phyloP scores from a whole-genome alignment of 2,797 vertebrate genomes.

The Tapera naevia region DNA sequence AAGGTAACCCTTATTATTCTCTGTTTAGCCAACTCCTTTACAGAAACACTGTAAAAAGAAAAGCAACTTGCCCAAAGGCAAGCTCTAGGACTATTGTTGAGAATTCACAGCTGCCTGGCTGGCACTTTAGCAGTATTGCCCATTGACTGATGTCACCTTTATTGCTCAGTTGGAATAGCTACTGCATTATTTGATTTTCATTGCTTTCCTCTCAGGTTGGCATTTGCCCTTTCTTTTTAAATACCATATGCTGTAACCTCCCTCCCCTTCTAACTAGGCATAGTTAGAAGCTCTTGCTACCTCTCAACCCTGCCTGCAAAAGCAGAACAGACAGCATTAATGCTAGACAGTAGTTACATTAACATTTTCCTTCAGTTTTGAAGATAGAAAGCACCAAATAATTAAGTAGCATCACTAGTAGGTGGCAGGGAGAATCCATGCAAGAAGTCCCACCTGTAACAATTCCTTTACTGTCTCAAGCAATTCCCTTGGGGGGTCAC shows the following conservation, averaged over 20 bases:
- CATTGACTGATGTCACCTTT: not conserved
- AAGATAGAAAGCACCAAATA: not conserved
- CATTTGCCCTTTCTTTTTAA: slow-evolving; percentile 32
- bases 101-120: not conserved
- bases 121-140: not conserved
- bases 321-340: not conserved
- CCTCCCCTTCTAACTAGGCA: not conserved
- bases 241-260: not conserved
- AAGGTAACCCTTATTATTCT: not conserved
- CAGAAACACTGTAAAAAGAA: not conserved
- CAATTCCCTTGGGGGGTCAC: not conserved
- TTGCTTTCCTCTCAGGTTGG: not conserved
- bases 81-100: not conserved
- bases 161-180: not conserved
- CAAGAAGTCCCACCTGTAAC: not conserved
- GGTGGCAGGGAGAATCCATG: not conserved
- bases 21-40: not conserved
- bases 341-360: not conserved
- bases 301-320: not conserved
- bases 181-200: slow-evolving; percentile 7
- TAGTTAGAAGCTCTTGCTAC: not conserved
- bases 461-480: not conserved
- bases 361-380: not conserved
- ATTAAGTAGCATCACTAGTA: not conserved
- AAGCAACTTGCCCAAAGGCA: not conserved